phyloP scores from a whole-genome alignment of 2,797 vertebrate genomes.

The Schizothorax lantsangensis region DNA sequence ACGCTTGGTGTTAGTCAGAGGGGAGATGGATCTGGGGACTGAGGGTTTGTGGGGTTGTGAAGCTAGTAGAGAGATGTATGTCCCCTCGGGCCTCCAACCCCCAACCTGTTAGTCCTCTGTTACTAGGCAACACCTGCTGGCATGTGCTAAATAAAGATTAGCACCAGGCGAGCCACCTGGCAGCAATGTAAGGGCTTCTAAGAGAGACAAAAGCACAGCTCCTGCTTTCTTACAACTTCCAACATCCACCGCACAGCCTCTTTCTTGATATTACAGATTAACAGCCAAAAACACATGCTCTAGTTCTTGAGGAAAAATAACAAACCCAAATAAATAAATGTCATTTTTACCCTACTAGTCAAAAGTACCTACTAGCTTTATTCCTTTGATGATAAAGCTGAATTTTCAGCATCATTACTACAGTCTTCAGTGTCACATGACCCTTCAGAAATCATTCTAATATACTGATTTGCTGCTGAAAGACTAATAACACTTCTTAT shows the following conservation, averaged over 20 bases:
- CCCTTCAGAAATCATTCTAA: background rate
- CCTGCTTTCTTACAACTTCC: slow-evolving; percentile 54
- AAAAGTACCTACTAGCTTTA: background rate
- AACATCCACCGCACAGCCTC: slow-evolving; percentile 8
- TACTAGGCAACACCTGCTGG: slow-evolving; percentile 88
- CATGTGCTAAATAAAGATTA: slow-evolving; percentile 85
- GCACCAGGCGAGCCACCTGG: slow-evolving; percentile 61
- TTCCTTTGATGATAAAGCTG: background rate
- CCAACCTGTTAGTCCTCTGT: slow-evolving; percentile 81
- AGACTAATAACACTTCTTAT: background rate
- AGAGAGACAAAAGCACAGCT: slow-evolving; percentile 51
- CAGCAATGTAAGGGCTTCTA: slow-evolving; percentile 50
- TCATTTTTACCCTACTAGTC: background rate
- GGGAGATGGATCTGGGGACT: slow-evolving; percentile 59
- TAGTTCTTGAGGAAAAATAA: background rate
- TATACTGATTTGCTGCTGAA: background rate
- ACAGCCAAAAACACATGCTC: slow-evolving; percentile 33
- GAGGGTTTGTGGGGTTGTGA: slow-evolving; percentile 49
- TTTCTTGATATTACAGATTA: slow-evolving; percentile 32
- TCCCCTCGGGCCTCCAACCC: slow-evolving; percentile 70
- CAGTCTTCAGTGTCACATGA: background rate
- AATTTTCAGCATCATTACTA: background rate
- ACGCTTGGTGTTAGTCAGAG: slow-evolving; percentile 43
- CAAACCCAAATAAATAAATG: background rate
- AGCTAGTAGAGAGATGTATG: slow-evolving; percentile 67